These are phyloP conservation scores for Sinopyrophorus schimmeli DNA, from an alignment of 2,888 invertebrate species.

Conservation along the genomic window DNA sequence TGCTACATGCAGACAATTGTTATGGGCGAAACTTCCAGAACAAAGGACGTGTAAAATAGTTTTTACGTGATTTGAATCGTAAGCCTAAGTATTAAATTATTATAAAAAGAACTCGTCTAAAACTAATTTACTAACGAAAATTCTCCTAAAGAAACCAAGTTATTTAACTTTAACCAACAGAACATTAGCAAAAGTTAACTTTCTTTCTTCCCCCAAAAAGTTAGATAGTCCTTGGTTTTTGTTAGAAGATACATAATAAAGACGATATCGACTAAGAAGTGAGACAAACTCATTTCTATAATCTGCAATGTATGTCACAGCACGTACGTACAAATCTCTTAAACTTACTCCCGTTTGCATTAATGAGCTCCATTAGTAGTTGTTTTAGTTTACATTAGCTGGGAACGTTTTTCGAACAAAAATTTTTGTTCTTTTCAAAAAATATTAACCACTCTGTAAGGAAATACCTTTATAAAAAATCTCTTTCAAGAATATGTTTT, in stretches of 20 bases:
- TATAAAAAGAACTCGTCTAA: conserved; percentile 2
- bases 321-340: conserved; percentile 4
- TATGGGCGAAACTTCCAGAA: no score
- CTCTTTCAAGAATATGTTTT: no score
- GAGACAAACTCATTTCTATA: conserved; percentile 10
- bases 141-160: conserved; percentile 10
- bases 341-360: conserved; percentile 6
- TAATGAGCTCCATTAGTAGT: conserved; percentile 12
- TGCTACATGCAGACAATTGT: no score
- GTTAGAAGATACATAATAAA: conserved; percentile 6
- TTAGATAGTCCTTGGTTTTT: conserved; percentile 8
- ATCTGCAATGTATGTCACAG: conserved; percentile 8
- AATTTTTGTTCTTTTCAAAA: no score
- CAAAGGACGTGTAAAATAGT: no score
- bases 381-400: conserved; percentile 10
- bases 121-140: conserved; percentile 6
- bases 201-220: conserved; percentile 17
- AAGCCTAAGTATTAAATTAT: conserved; percentile 1
- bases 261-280: conserved; percentile 14
- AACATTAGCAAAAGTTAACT: conserved; percentile 19
- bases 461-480: no score
- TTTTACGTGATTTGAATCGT: not conserved
- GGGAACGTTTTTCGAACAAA: conserved; percentile 4
- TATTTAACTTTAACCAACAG: conserved; percentile 14
- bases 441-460: no score